Percentiles rank a stretch among this genome's conserved stretches.
phyloP scores from a whole-genome alignment of 2,888 invertebrate genomes.

The Zootermopsis nevadensis region DNA sequence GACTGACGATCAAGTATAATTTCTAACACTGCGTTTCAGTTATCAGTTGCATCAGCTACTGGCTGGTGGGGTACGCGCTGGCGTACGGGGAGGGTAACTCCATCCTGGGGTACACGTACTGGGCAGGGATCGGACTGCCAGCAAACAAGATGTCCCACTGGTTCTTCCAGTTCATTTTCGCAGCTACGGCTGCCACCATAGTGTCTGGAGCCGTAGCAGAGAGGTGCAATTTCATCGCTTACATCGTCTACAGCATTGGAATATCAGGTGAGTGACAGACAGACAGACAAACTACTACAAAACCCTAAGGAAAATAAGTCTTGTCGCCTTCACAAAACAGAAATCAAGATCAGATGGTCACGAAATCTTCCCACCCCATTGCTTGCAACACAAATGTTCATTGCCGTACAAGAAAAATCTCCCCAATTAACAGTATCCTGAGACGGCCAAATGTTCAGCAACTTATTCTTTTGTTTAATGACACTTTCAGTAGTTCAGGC shows the following conservation, averaged over 20 bases:
- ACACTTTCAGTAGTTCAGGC: too few species aligned
- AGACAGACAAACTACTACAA: too few species aligned
- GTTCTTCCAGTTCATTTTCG: conserved; percentile 69
- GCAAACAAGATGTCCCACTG: conserved; percentile 57
- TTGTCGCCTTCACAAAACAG: too few species aligned
- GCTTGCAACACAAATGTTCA: too few species aligned
- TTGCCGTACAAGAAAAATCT: too few species aligned
- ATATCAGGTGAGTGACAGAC: conserved; percentile 62
- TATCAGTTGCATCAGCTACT: conserved; percentile 61
- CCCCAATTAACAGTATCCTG: too few species aligned
- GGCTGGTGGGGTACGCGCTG: conserved; percentile 64
- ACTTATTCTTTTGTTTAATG: too few species aligned
- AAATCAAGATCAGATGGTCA: too few species aligned
- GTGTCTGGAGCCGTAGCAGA: conserved; percentile 69
- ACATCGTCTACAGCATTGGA: conserved; percentile 65
- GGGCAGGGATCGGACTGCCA: conserved; percentile 56
- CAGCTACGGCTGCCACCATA: conserved; percentile 68
- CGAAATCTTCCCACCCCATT: too few species aligned
- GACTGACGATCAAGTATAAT: too few species aligned
- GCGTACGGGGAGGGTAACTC: conserved; percentile 61
- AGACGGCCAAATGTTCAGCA: too few species aligned
- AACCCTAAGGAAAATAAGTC: too few species aligned
- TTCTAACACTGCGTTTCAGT: conserved; percentile 53
- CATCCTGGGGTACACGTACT: conserved; percentile 52
- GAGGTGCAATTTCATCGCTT: conserved; percentile 67